Percentiles rank a stretch among this genome's conserved stretches.
These are phyloP conservation scores for Oostethus manadensis DNA, from an alignment of 2,113 vertebrate species.

Conservation along the genomic window DNA sequence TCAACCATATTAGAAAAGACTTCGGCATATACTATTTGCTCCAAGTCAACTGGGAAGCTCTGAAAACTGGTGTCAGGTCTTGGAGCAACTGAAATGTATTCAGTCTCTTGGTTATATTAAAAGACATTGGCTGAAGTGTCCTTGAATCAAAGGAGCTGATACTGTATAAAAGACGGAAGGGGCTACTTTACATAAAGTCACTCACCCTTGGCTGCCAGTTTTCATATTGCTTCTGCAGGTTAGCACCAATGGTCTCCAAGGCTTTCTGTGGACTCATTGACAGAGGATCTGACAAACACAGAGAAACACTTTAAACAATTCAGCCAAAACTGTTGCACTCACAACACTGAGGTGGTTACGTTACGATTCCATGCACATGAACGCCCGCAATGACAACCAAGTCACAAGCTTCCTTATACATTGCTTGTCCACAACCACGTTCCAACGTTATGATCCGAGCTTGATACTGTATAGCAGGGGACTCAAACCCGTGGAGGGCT, in stretches of 20 bases:
- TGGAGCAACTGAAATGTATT: not conserved
- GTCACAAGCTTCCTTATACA: no score
- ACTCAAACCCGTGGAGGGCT: no score
- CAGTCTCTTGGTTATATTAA: no score
- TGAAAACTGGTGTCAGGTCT: not conserved
- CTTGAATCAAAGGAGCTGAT: not conserved
- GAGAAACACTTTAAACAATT: not conserved
- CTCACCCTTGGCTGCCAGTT: conserved; percentile 98
- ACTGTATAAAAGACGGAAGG: not conserved
- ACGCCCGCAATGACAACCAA: no score
- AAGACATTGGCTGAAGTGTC: not conserved
- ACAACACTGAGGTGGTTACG: no score
- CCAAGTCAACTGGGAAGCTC: not conserved
- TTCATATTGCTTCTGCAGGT: conserved; percentile 97
- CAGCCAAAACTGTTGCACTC: no score
- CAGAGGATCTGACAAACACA: conserved; percentile 82
- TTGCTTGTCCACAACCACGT: no score
- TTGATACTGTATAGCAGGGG: no score
- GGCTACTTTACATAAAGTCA: conserved; percentile 1
- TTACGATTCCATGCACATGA: no score
- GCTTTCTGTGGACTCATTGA: conserved; percentile 99
- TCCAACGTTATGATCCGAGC: no score
- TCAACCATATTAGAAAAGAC: not conserved
- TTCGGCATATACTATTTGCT: not conserved
- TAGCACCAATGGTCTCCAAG: conserved; percentile 95